These are phyloP conservation scores for Ips typographus DNA, from an alignment of 1,140 invertebrate species.

Conservation along the genomic window DNA sequence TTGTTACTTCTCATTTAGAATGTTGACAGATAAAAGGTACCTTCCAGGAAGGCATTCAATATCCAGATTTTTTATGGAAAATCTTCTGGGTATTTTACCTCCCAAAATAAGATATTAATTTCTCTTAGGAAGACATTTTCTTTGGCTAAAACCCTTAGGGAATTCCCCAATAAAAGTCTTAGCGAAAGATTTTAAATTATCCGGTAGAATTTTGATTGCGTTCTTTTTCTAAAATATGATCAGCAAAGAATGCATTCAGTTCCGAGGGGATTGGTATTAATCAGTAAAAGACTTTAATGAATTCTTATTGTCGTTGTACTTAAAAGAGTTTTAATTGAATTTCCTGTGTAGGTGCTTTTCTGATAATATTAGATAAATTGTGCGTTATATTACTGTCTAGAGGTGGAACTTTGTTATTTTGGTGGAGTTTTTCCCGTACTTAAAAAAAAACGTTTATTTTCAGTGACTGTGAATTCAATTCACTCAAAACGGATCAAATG, in stretches of 20 bases:
- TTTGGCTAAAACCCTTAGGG: constrained; percentile 1
- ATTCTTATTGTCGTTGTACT: constrained; percentile 8
- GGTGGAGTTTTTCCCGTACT: background rate
- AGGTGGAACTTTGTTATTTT: constrained; percentile 10
- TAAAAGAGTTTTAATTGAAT: constrained; percentile 6
- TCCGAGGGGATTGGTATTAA: constrained; percentile 3
- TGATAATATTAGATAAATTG: constrained; percentile 11
- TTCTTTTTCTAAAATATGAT: constrained; percentile 18
- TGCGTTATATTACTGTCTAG: constrained; percentile 30
- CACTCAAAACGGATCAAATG: no score
- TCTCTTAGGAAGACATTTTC: constrained; percentile 10
- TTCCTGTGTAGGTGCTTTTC: background rate
- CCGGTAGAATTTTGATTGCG: constrained; percentile 18
- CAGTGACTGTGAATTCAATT: no score
- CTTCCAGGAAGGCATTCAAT: no score
- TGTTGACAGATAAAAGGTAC: no score
- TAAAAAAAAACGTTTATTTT: no score
- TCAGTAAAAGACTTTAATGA: constrained; percentile 21
- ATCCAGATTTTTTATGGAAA: background rate
- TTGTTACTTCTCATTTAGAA: constrained; percentile 13
- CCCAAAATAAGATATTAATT: constrained; percentile 12
- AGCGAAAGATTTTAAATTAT: constrained; percentile 16
- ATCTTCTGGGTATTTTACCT: background rate
- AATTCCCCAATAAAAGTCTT: constrained; percentile 16
- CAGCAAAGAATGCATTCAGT: constrained; percentile 11